Evolutionary conservation across 2,113 vertebrate species (phyloP), one percentile per base, ranked within the genome.

Genomic region (Cololabis saira): DNA sequence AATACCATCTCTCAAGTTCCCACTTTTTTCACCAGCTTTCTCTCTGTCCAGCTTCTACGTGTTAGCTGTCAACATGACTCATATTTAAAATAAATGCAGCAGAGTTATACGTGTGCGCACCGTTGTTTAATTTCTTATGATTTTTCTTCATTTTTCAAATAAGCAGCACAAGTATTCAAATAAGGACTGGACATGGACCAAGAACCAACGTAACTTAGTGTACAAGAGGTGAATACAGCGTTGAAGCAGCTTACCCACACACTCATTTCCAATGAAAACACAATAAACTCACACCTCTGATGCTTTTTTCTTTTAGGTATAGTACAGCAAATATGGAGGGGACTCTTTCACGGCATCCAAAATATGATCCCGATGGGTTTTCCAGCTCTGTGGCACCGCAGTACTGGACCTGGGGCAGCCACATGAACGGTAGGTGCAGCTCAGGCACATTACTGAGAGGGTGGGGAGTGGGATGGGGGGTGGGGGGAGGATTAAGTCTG

Each of bases 241-340:
- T 13, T 13, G 12, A 21, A 2, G 7, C 37, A 17, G 3, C 33
- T 27, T 7, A 13, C 1, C 19, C 30, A 41, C 37, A 51, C 30
- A 33, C 37, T 52, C 15, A 54, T 12, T 18, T 17, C 2, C n/a
- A 30, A 3, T 15, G 41, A 19, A 27, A 1, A 21, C 8, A 67
- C 3, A 16, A 14, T 1, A 16, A 37, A 37, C 10, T 11, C 6
- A 37, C 10, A 7, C 33, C 10, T 37, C 33, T 37, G 33, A 37
- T 37, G 33, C 33, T 37, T 7, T 30, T 12, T 19, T 13, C 30
- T 51, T 60, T 33, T 64, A 92, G 91, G 42, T 93, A 84, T 56
- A 95, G 95, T 47, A 91, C 94, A 41, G 91, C 90, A 75, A 93
- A 94, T 67, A 90, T 95, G 88, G 95, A 94, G 48, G 90, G 92